A percentile compares a stretch with the other conserved stretches of the same genome.
Evolutionary conservation across 2,888 invertebrate species (phyloP).

Genomic region (Diplolepis rosae): DNA sequence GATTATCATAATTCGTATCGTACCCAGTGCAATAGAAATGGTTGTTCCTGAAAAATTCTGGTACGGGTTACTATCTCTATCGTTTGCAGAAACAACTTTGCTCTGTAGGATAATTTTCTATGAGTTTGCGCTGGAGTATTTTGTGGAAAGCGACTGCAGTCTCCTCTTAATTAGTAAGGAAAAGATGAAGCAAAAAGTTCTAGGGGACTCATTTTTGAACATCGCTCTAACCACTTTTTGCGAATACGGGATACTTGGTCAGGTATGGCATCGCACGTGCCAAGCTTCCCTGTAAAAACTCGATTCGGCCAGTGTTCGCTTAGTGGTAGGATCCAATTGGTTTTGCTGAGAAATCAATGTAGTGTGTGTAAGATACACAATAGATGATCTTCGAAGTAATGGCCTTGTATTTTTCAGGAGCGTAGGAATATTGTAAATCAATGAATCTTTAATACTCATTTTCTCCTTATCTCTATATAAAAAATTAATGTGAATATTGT

Average conservation of each 20-base stretch:
- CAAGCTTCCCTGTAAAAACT: background rate
- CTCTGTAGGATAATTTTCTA: too few species aligned
- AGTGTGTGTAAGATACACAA: background rate
- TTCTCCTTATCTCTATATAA: too few species aligned
- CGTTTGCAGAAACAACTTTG: too few species aligned
- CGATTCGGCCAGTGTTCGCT: conserved; percentile 6
- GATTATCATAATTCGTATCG: too few species aligned
- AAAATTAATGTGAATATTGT: too few species aligned
- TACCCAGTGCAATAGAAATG: too few species aligned
- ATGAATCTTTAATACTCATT: too few species aligned
- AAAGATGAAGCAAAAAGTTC: background rate
- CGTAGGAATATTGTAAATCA: background rate
- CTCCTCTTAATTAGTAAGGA: background rate
- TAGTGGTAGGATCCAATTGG: conserved; percentile 7
- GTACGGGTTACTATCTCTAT: too few species aligned
- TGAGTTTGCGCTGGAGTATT: too few species aligned
- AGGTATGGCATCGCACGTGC: conserved; percentile 2
- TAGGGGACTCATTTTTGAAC: background rate
- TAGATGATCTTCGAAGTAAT: background rate
- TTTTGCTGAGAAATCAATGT: conserved; percentile 4
- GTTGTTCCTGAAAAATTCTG: too few species aligned
- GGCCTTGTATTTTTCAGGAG: background rate
- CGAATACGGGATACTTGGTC: background rate
- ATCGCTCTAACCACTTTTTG: background rate
- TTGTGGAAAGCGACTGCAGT: background rate